Percentiles rank a stretch among this genome's conserved stretches.
Conservation (phyloP, 1,140 invertebrate species). For the Cyphomyrmex costatus region DNA sequence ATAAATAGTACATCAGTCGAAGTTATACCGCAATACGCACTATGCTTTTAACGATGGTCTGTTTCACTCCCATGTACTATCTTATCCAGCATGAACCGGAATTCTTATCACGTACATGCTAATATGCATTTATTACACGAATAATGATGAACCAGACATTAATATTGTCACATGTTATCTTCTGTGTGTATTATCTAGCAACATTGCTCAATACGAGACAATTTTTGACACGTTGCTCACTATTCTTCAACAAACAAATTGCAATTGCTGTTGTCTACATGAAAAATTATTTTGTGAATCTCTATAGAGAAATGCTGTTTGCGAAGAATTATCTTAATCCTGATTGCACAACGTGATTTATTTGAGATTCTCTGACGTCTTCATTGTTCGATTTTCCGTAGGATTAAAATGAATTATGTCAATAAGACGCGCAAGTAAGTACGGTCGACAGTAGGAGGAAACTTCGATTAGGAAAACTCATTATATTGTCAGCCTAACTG, state of each 20-base stretch:
- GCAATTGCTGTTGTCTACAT: neutral
- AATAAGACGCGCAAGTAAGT: neutral
- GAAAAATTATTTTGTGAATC: conserved; percentile 20
- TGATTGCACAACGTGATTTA: neutral
- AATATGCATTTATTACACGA: conserved; percentile 21
- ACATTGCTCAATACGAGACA: conserved; percentile 11
- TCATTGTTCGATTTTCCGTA: neutral
- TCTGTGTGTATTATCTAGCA: neutral
- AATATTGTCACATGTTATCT: conserved; percentile 11
- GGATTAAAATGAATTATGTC: conserved; percentile 37
- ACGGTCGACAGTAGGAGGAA: neutral
- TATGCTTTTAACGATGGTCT: neutral
- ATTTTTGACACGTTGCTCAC: neutral
- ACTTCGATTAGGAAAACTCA: conserved; percentile 1
- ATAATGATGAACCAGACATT: conserved; percentile 20
- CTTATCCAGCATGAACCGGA: conserved; percentile 26
- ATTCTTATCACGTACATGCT: conserved; percentile 10
- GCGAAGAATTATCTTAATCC: conserved; percentile 5
- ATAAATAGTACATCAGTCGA: neutral
- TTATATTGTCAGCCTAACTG: conserved; percentile 20
- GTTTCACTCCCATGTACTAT: conserved; percentile 1
- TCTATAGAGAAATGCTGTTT: neutral
- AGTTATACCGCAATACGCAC: neutral
- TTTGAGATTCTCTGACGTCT: neutral
- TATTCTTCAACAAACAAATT: neutral